A percentile compares a stretch with the other conserved stretches of the same genome.
These are phyloP conservation scores for Tokudaia muenninki DNA, from an alignment of 2,797 vertebrate genomes.

Conservation along the genomic window DNA sequence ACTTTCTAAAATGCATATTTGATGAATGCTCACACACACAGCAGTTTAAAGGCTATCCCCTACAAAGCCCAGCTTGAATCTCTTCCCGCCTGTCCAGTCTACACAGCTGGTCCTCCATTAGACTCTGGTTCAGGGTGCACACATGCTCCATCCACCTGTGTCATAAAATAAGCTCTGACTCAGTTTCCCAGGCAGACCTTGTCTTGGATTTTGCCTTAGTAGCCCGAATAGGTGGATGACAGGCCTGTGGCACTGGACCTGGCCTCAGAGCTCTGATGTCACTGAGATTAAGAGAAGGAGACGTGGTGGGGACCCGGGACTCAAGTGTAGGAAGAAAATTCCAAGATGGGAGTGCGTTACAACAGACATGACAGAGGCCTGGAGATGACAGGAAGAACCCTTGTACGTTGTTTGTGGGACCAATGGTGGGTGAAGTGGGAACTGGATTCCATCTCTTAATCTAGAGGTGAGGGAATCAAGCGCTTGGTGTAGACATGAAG, in stretches of 20 bases:
- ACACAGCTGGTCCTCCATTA: accelerated
- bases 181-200: background rate
- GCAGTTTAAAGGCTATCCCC: background rate
- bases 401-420: background rate
- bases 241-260: background rate
- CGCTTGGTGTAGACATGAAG: too few species aligned
- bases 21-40: background rate
- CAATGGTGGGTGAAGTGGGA: background rate
- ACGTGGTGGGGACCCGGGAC: background rate
- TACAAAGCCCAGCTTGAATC: background rate
- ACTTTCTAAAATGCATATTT: background rate
- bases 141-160: too few species aligned
- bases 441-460: background rate
- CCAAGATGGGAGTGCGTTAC: background rate
- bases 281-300: background rate
- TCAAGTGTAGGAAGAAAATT: background rate
- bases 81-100: too few species aligned
- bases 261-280: background rate
- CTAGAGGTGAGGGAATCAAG: background rate
- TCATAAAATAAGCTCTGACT: background rate
- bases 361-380: background rate
- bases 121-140: accelerated
- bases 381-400: background rate
- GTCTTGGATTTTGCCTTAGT: background rate
- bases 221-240: background rate